Evolutionary conservation across 2,113 vertebrate species (phyloP), one percentile per base, ranked within the genome.

Genomic region (Antigone vipio): DNA sequence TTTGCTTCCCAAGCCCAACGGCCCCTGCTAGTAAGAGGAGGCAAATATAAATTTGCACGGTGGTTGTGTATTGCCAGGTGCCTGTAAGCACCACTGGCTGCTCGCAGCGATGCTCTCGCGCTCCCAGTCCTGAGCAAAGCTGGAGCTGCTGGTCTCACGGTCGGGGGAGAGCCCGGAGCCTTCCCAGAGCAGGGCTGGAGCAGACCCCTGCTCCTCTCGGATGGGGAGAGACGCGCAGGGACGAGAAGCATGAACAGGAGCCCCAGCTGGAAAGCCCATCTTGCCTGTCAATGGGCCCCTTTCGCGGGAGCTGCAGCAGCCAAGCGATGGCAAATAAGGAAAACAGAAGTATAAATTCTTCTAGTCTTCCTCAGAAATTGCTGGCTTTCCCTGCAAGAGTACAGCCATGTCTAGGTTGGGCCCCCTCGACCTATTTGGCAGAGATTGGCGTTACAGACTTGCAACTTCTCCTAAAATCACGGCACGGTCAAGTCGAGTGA

Each of bases 321-420:
- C 96, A 96, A 75, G 40, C 0, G 2, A 91, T 88, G 40, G 69
- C 69, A 94, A 92, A 94, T 87, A 84, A 72, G 77, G 73, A 95
- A 95, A 95, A 87, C 94, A 95, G 91, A 94, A 85, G 87, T 24
- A 81, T 7, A 59, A 90, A 79, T 71, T 80, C 62, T 38, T 92
- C 81, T 93, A 27, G 0, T 90, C 55, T 34, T 83, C 89, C 55
- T 74, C 24, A 63, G 44, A 71, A 69, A 93, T 55, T 6, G 62
- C 93, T 50, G 53, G 21, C 82, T 92, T 66, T 76, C 75, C 56
- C 78, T 73, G 42, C 55, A 86, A 78, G 49, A 89, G 5, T 56
- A 34, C 0, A 5, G 62, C 85, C 53, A 35, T 12, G 26, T 32
- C 78, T 89, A 47, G 1, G 0, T 2, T 58, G 47, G 90, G 82